These are phyloP conservation scores for Pristionchus entomophagus DNA, from an alignment of 2,888 invertebrate genomes.

Conservation along the genomic window DNA sequence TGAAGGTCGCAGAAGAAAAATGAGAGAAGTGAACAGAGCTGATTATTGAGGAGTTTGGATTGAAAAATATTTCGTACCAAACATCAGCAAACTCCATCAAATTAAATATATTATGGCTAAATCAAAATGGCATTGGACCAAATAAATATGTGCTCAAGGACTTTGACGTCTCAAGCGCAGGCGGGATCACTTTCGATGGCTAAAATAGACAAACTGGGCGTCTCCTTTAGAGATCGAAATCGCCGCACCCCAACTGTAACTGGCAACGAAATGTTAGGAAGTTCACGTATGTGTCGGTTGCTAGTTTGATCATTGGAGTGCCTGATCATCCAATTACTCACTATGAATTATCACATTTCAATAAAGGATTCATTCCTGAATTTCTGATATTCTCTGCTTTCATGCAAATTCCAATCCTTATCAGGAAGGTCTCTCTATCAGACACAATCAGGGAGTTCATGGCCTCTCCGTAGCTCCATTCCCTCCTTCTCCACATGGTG, in stretches of 20 bases:
- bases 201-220: neutral
- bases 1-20: conserved; percentile 26
- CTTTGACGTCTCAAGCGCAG: neutral
- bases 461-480: neutral
- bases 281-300: conserved; percentile 24
- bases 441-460: neutral
- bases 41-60: neutral
- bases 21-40: neutral
- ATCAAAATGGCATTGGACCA: too few species aligned
- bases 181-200: neutral
- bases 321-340: too few species aligned
- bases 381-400: neutral
- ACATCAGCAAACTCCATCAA: too few species aligned
- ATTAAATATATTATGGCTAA: too few species aligned
- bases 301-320: neutral
- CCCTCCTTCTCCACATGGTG: neutral
- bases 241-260: neutral
- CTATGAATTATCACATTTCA: too few species aligned
- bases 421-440: neutral
- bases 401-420: neutral
- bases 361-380: neutral
- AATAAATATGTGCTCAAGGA: too few species aligned
- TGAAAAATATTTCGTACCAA: too few species aligned
- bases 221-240: conserved; percentile 36
- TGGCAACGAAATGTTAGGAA: neutral